Conservation (phyloP, 2,113 vertebrate genomes). For the Porphyrio hochstetteri region DNA sequence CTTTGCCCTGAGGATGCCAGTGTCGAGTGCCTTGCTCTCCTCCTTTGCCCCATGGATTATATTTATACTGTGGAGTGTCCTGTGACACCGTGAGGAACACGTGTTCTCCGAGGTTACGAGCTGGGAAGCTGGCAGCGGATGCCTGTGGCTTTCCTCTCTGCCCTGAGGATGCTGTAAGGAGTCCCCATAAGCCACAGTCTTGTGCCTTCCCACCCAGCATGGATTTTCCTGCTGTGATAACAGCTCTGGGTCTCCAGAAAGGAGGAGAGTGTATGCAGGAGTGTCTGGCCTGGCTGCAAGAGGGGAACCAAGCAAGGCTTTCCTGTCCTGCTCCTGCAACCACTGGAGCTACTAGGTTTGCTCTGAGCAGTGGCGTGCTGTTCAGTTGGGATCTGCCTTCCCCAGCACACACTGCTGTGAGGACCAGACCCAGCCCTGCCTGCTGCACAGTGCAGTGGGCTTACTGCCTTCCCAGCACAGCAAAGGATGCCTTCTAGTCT, state of each 20-base stretch:
- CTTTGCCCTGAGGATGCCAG: neutral
- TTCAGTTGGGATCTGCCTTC: too few species aligned
- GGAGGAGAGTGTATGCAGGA: neutral
- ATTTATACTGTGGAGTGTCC: neutral
- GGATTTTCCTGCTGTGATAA: neutral
- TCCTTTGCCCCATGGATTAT: neutral
- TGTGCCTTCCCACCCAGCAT: neutral
- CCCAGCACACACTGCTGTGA: neutral
- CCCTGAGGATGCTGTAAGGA: rapidly evolving
- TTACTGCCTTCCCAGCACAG: rapidly evolving
- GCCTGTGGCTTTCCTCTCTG: neutral
- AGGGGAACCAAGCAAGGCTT: neutral
- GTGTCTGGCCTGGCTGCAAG: neutral
- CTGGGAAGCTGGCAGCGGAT: neutral
- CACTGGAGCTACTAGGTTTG: neutral
- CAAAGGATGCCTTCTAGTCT: neutral
- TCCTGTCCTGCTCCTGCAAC: neutral
- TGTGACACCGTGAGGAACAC: neutral
- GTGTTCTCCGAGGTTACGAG: neutral
- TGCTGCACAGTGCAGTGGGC: neutral
- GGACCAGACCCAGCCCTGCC: neutral
- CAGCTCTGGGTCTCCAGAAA: neutral
- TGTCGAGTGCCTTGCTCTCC: neutral
- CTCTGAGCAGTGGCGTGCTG: neutral
- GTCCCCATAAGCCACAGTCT: neutral